phyloP scores from a whole-genome alignment of 2,113 vertebrate genomes.

The Mus musculus region DNA sequence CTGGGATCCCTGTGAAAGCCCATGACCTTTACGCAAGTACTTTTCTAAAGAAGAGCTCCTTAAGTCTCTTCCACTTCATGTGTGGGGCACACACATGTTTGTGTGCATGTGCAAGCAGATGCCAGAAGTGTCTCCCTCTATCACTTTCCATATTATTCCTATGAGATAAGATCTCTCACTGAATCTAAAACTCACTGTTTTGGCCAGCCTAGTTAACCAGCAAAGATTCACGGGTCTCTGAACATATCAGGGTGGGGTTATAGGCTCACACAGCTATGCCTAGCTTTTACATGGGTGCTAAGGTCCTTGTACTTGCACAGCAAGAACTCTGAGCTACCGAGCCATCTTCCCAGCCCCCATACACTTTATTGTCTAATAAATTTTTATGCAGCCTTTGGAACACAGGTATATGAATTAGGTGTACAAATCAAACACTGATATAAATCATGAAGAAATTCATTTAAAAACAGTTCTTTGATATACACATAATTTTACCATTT shows the following conservation, averaged over 20 bases:
- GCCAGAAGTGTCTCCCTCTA: no score
- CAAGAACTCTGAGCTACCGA: background rate
- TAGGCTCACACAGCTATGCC: background rate
- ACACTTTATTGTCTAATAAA: background rate
- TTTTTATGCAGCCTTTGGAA: background rate
- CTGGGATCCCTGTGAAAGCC: background rate
- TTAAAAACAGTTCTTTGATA: slow-evolving; percentile 25
- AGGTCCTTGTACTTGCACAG: background rate
- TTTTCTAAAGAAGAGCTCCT: background rate
- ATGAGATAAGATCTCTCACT: no score
- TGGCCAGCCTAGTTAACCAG: background rate
- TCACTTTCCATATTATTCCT: background rate
- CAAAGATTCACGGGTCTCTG: background rate
- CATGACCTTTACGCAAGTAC: background rate
- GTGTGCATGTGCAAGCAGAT: background rate
- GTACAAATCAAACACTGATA: slow-evolving; percentile 27
- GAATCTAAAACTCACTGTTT: background rate
- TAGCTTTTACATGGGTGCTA: background rate
- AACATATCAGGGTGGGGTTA: background rate
- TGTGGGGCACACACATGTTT: background rate
- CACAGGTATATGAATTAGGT: background rate
- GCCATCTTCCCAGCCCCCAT: background rate
- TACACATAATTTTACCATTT: slow-evolving; percentile 20
- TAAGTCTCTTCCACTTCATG: background rate
- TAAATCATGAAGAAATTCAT: slow-evolving; percentile 26